Percentiles rank a stretch among this genome's conserved stretches.
Conservation (phyloP, 2,888 invertebrate species). For the Dimorphilus gyrociliatus region DNA sequence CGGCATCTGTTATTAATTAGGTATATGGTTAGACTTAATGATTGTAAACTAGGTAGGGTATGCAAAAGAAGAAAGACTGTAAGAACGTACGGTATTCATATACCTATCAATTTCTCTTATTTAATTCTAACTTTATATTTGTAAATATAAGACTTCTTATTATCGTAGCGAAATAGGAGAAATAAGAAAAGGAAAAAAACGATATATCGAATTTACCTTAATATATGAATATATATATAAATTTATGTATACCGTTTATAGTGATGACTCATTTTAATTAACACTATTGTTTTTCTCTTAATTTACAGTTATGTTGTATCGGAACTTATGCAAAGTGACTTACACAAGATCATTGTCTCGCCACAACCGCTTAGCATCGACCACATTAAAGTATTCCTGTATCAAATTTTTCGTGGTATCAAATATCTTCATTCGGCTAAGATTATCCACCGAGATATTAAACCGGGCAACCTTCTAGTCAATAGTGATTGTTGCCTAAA, state of each 20-base stretch:
- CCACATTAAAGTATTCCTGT: conserved; percentile 99
- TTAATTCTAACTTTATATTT: too few species aligned
- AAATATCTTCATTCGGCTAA: conserved; percentile 97
- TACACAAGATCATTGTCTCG: conserved; percentile 99
- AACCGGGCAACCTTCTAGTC: conserved; percentile 93
- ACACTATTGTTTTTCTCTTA: conserved; percentile 16
- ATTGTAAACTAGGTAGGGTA: too few species aligned
- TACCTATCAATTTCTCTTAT: too few species aligned
- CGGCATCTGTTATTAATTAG: too few species aligned
- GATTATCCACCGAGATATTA: conserved; percentile 95
- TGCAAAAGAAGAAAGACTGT: too few species aligned
- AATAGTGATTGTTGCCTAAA: conserved; percentile 98
- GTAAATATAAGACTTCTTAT: too few species aligned
- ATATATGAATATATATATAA: background rate
- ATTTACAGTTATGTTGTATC: conserved; percentile 85
- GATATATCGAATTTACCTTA: conserved; percentile 1
- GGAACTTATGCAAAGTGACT: conserved; percentile 95
- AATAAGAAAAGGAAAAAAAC: too few species aligned
- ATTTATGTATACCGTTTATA: background rate
- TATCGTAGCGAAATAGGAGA: too few species aligned
- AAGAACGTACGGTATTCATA: too few species aligned
- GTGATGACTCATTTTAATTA: background rate
- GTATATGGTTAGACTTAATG: too few species aligned
- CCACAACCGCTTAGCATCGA: conserved; percentile 95
- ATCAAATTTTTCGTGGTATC: conserved; percentile 96